These are phyloP conservation scores for Augochlorella aurata DNA, from an alignment of 2,888 invertebrate species.

Conservation along the genomic window DNA sequence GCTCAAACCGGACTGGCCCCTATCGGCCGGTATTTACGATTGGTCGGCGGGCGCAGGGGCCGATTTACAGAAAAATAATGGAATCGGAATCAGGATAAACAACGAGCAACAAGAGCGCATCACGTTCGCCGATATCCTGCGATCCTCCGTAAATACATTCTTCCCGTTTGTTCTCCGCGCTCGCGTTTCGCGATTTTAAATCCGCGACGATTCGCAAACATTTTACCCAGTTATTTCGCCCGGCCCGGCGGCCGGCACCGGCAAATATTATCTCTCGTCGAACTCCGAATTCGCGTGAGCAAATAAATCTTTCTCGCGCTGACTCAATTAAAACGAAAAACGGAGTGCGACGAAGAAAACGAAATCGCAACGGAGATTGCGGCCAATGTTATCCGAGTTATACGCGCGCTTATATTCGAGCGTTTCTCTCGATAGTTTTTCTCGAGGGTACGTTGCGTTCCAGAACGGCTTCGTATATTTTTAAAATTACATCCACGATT, in stretches of 20 bases:
- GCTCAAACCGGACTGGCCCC: neutral
- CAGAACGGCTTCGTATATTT: no score
- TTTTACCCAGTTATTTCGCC: constrained; percentile 23
- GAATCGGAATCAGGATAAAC: neutral
- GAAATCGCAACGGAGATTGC: no score
- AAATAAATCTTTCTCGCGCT: constrained; percentile 30
- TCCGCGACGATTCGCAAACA: constrained; percentile 4
- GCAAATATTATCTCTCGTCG: constrained; percentile 32
- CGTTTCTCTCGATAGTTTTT: no score
- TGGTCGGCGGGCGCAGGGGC: neutral
- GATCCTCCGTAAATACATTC: neutral
- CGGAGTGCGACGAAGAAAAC: neutral
- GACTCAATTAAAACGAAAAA: neutral
- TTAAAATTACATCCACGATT: no score
- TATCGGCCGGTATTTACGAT: neutral
- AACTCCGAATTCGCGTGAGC: constrained; percentile 21
- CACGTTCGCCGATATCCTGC: neutral
- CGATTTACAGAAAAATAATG: neutral
- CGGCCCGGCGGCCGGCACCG: neutral
- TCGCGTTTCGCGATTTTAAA: constrained; percentile 12
- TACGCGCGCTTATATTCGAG: no score
- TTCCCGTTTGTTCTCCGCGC: neutral
- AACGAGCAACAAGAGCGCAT: neutral
- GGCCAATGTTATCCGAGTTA: neutral
- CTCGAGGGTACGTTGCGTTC: no score